Percentiles rank a stretch among this genome's conserved stretches.
These are phyloP conservation scores for Halcyon senegalensis DNA, from an alignment of 2,113 vertebrate genomes.

Conservation along the genomic window DNA sequence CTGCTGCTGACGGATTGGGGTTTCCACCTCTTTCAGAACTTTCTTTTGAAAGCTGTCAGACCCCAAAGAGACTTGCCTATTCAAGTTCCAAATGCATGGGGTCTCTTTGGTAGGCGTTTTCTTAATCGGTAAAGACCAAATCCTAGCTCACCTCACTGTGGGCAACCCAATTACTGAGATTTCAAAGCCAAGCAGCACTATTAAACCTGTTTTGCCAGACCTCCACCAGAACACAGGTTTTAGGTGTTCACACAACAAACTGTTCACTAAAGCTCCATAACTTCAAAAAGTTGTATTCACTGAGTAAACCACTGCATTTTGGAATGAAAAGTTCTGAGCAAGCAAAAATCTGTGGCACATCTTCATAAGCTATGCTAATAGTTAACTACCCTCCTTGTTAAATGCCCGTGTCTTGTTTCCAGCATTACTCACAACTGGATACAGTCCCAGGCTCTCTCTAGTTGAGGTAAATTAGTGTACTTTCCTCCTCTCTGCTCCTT, in stretches of 20 bases:
- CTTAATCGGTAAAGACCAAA: neutral
- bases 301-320: neutral
- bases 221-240: neutral
- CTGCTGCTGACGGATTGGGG: fast-evolving
- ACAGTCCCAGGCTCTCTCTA: neutral
- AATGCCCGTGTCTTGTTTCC: slow-evolving; percentile 2
- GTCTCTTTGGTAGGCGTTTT: neutral
- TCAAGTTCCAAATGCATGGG: neutral
- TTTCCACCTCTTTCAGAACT: neutral
- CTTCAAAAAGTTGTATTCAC: slow-evolving; percentile 16
- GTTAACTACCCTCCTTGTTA: slow-evolving; percentile 33
- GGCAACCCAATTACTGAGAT: neutral
- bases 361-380: slow-evolving; percentile 27
- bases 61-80: neutral
- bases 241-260: neutral
- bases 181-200: neutral
- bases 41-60: slow-evolving; percentile 20
- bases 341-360: neutral
- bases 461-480: slow-evolving; percentile 1
- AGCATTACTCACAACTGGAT: slow-evolving; percentile 33
- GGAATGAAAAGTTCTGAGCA: neutral
- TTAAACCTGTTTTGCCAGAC: neutral
- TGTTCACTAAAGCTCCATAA: neutral
- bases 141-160: neutral
- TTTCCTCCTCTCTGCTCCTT: slow-evolving; percentile 5